A percentile compares a stretch with the other conserved stretches of the same genome.
These are phyloP conservation scores for Apostichopus leukothele DNA, from an alignment of 53 echinoderm and acorn worm genomes.

Conservation along the genomic window DNA sequence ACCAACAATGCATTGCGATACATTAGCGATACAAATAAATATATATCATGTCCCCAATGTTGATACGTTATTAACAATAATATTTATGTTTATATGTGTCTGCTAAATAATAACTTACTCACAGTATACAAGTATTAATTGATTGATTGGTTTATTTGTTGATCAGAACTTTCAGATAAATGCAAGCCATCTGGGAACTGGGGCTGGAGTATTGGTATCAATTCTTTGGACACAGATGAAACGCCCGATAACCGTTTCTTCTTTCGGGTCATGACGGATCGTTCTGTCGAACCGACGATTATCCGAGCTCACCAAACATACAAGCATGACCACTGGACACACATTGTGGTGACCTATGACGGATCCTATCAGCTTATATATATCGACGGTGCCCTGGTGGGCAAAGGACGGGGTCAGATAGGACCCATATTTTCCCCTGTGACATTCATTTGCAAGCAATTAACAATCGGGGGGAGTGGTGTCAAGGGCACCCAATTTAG, in stretches of 20 bases:
- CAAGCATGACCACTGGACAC: slow-evolving; percentile 74
- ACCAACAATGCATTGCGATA: too few relatives aligned
- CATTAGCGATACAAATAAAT: too few relatives aligned
- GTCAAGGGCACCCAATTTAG: slow-evolving; percentile 57
- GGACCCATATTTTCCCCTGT: slow-evolving; percentile 76
- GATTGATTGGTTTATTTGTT: too few relatives aligned
- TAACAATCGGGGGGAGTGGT: slow-evolving; percentile 75
- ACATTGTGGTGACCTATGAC: slow-evolving; percentile 84
- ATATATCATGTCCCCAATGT: too few relatives aligned
- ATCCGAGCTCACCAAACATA: slow-evolving; percentile 61
- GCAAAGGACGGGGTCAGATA: slow-evolving; percentile 51
- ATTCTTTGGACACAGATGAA: slow-evolving; percentile 22
- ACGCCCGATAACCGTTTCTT: slow-evolving; percentile 61
- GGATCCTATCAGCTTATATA: slow-evolving; percentile 71
- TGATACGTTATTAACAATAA: too few relatives aligned
- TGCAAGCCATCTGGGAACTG: slow-evolving; percentile 54
- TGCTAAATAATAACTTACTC: too few relatives aligned
- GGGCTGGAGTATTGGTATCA: slow-evolving; percentile 83
- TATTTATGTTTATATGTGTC: too few relatives aligned
- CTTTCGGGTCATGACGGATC: slow-evolving; percentile 76
- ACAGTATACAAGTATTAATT: too few relatives aligned
- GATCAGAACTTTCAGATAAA: slow-evolving; percentile 61
- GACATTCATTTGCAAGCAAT: slow-evolving; percentile 73
- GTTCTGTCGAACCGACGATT: slow-evolving; percentile 58
- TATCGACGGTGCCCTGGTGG: slow-evolving; percentile 81